Base-by-base conservation (phyloP, 1,140 invertebrate species). In the Pseudomyrmex sp. region DNA sequence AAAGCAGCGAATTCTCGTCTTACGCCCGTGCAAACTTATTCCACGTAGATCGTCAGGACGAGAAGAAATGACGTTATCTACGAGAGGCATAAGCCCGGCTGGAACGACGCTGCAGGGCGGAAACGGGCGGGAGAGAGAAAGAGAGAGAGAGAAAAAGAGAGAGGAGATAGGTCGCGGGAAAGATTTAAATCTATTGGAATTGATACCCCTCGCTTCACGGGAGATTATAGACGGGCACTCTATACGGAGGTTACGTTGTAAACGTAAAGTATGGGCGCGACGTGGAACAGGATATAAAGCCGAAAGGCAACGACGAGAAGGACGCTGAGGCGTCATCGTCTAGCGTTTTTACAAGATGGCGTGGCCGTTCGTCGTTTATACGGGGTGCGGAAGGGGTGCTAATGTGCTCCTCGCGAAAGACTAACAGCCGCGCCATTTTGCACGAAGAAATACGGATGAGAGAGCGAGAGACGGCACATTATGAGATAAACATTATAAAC, bases 401-500 rank as follows among this genome's bases (percentile, higher is more conserved):
- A 87, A 87, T 87, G 84, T 83, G 65, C 65, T 61, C 0, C 58
- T 46, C 46, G 61, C 68, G 70, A 86, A 86, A 79, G 82, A 89
- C 76, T 87, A 84, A 84, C 85, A 73, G 68, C 82, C 58, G 4
- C 75, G 63, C 73, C 82, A 88, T 87, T 87, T 85, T 88, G 72
- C 52, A 87, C 70, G 83, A 76, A 85, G 85, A 87, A 79, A 75
- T 86, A 70, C 82, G 74, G 35, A 84, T 66, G 70, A 73, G 56
- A 52, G 13, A 84, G 35, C 35, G 35, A 35, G 62, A 66, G 72
- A 85, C 72, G 72, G 61, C 85, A 82, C 63, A 75, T 86, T 73
- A 87, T 63, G 88, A 79, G 77, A 83, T 83, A 89, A 89, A 89
- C 88, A 89, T 80, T 89, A 89, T 89, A 89, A 89, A 90, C 79